Base-by-base conservation (phyloP, 2,888 invertebrate genomes). In the Sphecodes monilicornis region DNA sequence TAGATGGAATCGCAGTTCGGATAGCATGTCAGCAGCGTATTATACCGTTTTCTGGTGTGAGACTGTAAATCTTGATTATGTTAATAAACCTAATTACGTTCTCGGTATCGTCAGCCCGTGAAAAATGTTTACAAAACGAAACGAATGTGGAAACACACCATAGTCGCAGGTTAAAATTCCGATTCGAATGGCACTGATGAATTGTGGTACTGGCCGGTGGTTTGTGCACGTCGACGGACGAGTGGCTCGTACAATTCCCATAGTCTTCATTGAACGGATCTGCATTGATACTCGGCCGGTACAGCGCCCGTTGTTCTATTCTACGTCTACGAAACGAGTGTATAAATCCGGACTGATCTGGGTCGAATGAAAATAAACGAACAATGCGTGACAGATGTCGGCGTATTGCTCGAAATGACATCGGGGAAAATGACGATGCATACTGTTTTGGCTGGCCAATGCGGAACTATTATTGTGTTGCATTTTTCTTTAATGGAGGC, bases 301-400 rank as follows among this genome's bases (percentile, higher is more conserved):
- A 70, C 70, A 78, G 82, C 26, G 76, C 26, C 77, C 73, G 80
- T 87, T 87, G 83, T 88, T 74, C 87, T 77, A 86, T 87, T 81
- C 78, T 84, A 81, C 84, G 64, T 79, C 81, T 80, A 77, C 82
- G 78, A 73, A 78, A 66, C 81, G 75, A 80, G 82, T 80, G 84
- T 84, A 82, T 84, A 87, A 86, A 82, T 76, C 76, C 80, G 43
- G 41, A 60, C 75, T 81, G 84, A 86, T 81, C 74, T 79, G 84
- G 86, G 81, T 79, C 84, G 86, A 79, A 81, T 78, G 78, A 84
- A 78, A 81, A 78, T 77, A 76, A 46, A 46, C 70, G 80, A 66
- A 78, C 78, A 78, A 71, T 80, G 64, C 75, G 76, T 54, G 80
- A 83, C 85, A 83, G 86, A 85, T 85, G 85, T 77, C 54, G 39